Conservation (phyloP, 2,113 vertebrate genomes). For the Cyprinodon brontotheroides region DNA sequence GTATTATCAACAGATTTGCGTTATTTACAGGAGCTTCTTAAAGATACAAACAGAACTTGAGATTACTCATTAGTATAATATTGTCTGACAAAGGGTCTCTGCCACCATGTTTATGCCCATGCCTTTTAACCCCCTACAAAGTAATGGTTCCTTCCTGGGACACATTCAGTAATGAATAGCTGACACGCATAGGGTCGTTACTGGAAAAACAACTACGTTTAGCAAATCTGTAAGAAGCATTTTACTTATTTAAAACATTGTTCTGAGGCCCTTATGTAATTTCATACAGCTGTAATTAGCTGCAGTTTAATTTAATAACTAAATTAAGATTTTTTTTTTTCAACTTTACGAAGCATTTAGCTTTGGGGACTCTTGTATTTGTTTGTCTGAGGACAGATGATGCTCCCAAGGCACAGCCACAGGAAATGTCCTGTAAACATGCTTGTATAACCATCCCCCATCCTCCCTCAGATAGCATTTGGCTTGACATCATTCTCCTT, state of each 20-base stretch:
- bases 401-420: constrained; percentile 73
- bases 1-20: background rate
- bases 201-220: constrained; percentile 22
- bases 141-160: constrained; percentile 18
- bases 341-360: constrained; percentile 24
- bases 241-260: constrained; percentile 6
- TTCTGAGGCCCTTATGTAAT: constrained; percentile 1
- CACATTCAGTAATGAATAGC: constrained; percentile 46
- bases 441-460: constrained; percentile 72
- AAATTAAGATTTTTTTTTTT: constrained; percentile 5
- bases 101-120: constrained; percentile 13
- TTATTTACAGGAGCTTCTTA: background rate
- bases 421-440: constrained; percentile 81
- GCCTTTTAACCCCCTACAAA: constrained; percentile 24
- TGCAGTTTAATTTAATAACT: constrained; percentile 29
- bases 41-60: background rate
- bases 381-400: constrained; percentile 74
- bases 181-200: constrained; percentile 40
- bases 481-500: constrained; percentile 54
- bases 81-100: constrained; percentile 14
- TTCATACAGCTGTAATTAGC: constrained; percentile 15
- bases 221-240: constrained; percentile 19
- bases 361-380: constrained; percentile 63
- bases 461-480: constrained; percentile 68
- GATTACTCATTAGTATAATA: constrained; percentile 32